Base-by-base conservation (phyloP, 2,113 vertebrate genomes). In the Chaetura pelagica region DNA sequence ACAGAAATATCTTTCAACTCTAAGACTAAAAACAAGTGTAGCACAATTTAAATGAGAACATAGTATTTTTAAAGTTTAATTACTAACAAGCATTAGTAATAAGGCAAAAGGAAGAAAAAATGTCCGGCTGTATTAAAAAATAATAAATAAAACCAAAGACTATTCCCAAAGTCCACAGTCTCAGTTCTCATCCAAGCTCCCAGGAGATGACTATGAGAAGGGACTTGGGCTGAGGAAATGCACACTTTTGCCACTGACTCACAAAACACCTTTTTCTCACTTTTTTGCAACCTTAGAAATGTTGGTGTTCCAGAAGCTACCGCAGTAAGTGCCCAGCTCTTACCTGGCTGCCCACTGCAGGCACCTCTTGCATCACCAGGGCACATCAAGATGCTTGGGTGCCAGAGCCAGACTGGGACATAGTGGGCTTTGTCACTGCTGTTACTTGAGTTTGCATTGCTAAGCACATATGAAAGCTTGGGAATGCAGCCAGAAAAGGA, bases 331-430 rank as follows among this genome's bases (percentile, higher is more conserved):
- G 6, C 49, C 42, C 15, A 35, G 0, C 27, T 32, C 44, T 84
- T 51, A 54, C 19, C 80, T 63, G 58, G 23, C 40, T 75, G 44
- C 3, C 2, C 6, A 12, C 14, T 46, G 52, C 78, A 44, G 34
- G 40, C 18, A 6, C 15, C 29, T 32, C 20, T 72, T 64, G 40
- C 40, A 24, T 46, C 80, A 48, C 27, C 54, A 71, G 58, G 34
- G 18, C 3, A 4, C 13, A 23, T 10, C 0, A 0, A 68, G 80
- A n/a, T 0, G 2, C 54, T 91, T 19, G 9, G 54, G 7, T 22
- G 19, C 35, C 42, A 10, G 12, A 27, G 57, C 54, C 10, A 13
- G 32, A 16, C 1, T 0, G 2, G 26, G 59, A 61, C 0, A 1
- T 11, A 55, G 12, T 0, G 1, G 30, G 57, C 29, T 87, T 38